A percentile compares a stretch with the other conserved stretches of the same genome.
Conservation (phyloP, 2,888 invertebrate genomes). For the Alsophila aescularia region DNA sequence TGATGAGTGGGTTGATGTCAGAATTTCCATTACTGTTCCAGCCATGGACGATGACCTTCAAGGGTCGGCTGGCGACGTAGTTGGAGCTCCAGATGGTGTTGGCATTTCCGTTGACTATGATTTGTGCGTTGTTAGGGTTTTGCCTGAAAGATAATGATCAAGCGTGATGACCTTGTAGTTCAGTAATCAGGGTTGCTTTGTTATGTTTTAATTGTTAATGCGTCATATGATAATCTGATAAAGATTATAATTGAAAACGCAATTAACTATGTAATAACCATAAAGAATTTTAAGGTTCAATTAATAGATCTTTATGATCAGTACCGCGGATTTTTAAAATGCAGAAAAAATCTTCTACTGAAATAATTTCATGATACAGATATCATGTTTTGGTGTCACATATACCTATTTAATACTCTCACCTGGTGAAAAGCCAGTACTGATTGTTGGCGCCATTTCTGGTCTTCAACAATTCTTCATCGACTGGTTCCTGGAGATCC, state of each 20-base stretch:
- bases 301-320: no score
- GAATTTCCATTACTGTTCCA: conserved; percentile 64
- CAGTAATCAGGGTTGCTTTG: no score
- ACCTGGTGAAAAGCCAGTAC: conserved; percentile 64
- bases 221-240: no score
- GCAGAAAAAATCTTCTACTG: no score
- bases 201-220: no score
- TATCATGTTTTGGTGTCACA: no score
- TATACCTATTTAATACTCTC: not conserved
- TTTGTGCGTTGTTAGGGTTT: conserved; percentile 50
- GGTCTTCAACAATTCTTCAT: conserved; percentile 34
- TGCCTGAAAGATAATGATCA: conserved; percentile 40
- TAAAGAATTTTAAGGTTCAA: no score
- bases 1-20: conserved; percentile 53
- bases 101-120: conserved; percentile 55
- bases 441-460: conserved; percentile 58
- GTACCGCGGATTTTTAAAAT: no score
- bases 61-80: conserved; percentile 50
- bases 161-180: no score
- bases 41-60: conserved; percentile 65
- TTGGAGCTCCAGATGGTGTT: conserved; percentile 53
- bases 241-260: no score
- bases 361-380: not conserved
- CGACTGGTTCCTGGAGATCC: conserved; percentile 52
- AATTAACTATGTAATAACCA: no score